A percentile compares a stretch with the other conserved stretches of the same genome.
Conservation (phyloP, 2,888 invertebrate species). For the Minunthozetes semirufus region DNA sequence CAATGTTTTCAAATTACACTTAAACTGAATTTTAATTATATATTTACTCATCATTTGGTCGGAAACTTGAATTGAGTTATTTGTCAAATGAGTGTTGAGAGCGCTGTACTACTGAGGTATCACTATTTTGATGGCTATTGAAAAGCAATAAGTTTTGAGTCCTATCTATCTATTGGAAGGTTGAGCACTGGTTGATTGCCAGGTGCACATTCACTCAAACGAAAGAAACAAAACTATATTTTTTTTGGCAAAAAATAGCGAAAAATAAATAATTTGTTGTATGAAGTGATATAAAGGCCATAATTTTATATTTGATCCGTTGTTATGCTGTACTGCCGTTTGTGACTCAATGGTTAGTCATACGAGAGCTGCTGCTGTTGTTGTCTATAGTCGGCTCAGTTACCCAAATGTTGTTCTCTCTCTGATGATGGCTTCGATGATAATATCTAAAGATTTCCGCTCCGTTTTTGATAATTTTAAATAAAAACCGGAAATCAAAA, state of each 20-base stretch:
- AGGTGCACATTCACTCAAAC: conserved; percentile 27
- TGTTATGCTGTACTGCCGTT: background rate
- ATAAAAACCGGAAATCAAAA: conserved; percentile 31
- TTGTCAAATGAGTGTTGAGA: background rate
- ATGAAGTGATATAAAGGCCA: conserved; percentile 20
- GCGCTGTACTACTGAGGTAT: background rate
- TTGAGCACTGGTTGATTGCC: conserved; percentile 27
- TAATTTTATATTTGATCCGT: conserved; percentile 16
- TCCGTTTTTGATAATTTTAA: conserved; percentile 24
- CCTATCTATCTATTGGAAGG: conserved; percentile 8
- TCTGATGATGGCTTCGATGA: conserved; percentile 1
- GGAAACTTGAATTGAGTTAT: background rate
- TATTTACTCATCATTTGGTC: background rate
- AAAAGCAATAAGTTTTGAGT: background rate
- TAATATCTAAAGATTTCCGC: conserved; percentile 27
- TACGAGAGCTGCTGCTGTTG: background rate
- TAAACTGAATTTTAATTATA: conserved; percentile 18
- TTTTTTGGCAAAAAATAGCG: conserved; percentile 14
- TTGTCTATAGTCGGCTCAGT: conserved; percentile 10
- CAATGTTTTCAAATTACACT: background rate
- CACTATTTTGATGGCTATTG: background rate
- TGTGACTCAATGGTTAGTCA: conserved; percentile 2
- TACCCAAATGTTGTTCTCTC: conserved; percentile 10
- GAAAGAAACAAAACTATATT: conserved; percentile 12
- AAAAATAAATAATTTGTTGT: conserved; percentile 28